Evolutionary conservation across 2,797 vertebrate genomes (phyloP).

Genomic region (Helarctos malayanus): DNA sequence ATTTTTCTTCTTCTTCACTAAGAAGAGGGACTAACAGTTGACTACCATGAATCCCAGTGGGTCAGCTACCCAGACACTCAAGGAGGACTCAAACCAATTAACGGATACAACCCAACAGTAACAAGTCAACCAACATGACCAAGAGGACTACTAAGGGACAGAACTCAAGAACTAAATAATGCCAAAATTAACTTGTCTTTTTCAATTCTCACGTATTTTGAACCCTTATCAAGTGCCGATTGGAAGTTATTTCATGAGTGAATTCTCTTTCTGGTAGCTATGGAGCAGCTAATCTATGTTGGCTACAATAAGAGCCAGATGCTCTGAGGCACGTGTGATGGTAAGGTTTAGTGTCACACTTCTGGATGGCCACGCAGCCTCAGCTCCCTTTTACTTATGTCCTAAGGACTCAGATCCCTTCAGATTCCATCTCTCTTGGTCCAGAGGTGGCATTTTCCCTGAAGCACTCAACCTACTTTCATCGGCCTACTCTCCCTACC

Average conservation of each 20-base stretch:
- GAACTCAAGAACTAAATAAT: conserved; percentile 15
- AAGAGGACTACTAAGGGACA: neutral
- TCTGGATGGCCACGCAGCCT: neutral
- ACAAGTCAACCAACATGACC: neutral
- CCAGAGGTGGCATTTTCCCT: neutral
- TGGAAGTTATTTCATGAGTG: neutral
- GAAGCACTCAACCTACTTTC: neutral
- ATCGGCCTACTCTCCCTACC: neutral
- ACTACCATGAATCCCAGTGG: neutral
- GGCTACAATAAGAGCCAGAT: neutral
- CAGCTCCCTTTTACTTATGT: neutral
- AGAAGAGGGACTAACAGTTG: conserved; percentile 29
- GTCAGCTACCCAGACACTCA: neutral
- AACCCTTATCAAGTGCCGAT: neutral
- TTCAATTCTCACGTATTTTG: neutral
- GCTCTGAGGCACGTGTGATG: neutral
- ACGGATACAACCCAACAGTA: neutral
- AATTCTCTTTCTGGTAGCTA: neutral
- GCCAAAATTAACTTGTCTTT: conserved; percentile 11
- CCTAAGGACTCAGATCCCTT: neutral
- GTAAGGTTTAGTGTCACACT: neutral
- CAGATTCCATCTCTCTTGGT: neutral
- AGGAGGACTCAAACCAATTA: neutral
- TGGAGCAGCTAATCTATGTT: neutral
- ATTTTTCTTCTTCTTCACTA: conserved; percentile 8